phyloP scores from a whole-genome alignment of 2,113 vertebrate genomes.

The Hassar affinis region DNA sequence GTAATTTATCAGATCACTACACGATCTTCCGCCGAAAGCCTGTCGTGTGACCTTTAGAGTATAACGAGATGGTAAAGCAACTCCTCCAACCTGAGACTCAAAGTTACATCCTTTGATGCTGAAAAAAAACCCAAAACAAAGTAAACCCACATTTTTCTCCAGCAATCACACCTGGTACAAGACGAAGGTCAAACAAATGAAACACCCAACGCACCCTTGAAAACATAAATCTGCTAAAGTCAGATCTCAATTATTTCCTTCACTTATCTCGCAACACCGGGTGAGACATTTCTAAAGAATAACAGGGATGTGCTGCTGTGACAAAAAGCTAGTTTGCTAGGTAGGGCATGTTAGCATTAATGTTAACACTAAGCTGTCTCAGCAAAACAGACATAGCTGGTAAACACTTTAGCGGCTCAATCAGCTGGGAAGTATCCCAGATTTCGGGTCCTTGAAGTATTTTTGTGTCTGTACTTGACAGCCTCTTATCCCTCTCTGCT shows the following conservation, averaged over 20 bases:
- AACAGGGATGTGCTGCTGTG: not conserved
- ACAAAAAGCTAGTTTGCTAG: not conserved
- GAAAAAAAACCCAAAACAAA: too few relatives aligned
- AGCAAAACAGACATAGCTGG: not conserved
- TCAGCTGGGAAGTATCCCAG: not conserved
- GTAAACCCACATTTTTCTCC: not conserved
- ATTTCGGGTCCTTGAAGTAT: not conserved
- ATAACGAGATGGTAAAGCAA: conserved; percentile 6
- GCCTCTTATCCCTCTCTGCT: not conserved
- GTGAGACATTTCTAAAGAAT: not conserved
- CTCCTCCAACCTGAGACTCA: not conserved
- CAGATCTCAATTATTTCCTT: not conserved
- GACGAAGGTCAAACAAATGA: not conserved
- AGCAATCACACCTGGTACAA: not conserved
- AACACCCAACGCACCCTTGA: not conserved
- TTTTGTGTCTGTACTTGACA: not conserved
- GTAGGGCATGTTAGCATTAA: not conserved
- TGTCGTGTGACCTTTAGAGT: not conserved
- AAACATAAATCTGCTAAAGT: not conserved
- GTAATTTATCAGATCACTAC: not conserved
- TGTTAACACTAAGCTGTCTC: not conserved
- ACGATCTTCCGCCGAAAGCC: not conserved
- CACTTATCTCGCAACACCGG: not conserved
- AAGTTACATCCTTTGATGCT: too few relatives aligned
- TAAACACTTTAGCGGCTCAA: not conserved